Base-by-base conservation (phyloP, 2,888 invertebrate genomes). In the Odontomyia ornata region DNA sequence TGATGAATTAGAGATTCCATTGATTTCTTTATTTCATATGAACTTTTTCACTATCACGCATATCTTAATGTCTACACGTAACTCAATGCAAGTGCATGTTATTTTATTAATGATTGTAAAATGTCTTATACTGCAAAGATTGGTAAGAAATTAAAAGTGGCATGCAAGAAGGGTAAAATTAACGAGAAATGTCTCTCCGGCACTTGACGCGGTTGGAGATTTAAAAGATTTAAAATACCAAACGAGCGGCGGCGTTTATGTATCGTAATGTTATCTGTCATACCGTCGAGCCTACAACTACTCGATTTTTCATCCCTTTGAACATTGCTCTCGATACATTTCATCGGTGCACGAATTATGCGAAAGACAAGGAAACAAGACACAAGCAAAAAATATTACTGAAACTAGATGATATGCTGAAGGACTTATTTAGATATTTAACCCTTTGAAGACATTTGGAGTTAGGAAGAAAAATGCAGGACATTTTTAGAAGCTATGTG, bases 271-370 rank as follows among this genome's bases (percentile, higher is more conserved):
- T 69, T 67, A 78, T 78, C 75, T 78, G 76, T 78, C 78, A 75
- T 76, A 52, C 76, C 56, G 78, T 78, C 76, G 75, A 73, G 67
- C 52, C 76, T 76, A 75, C 76, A 79, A 77, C 77, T 71, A 71
- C 77, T 67, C 65, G 57, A 79, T 79, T 72, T 79, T 76, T 79
- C 79, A 79, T 75, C 18, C 23, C 71, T 62, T 76, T 56, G 30
- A 23, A 25, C 18, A n/a, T 21, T 21, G 15, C 60, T 5, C 43
- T 57, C 57, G 18, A 73, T 30, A 72, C 36, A 36, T 60, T 60
- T 73, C 73, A 73, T 57, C 56, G 56, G 57, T 13, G 21, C 73
- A 43, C 73, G 30, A 69, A 69, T 69, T 47, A 69, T 25, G 69
- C 69, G 25, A 69, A 69, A 69, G 69, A 69, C 69, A 69, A 69